phyloP scores from a whole-genome alignment of 2,113 vertebrate species.

The Fregata magnificens region DNA sequence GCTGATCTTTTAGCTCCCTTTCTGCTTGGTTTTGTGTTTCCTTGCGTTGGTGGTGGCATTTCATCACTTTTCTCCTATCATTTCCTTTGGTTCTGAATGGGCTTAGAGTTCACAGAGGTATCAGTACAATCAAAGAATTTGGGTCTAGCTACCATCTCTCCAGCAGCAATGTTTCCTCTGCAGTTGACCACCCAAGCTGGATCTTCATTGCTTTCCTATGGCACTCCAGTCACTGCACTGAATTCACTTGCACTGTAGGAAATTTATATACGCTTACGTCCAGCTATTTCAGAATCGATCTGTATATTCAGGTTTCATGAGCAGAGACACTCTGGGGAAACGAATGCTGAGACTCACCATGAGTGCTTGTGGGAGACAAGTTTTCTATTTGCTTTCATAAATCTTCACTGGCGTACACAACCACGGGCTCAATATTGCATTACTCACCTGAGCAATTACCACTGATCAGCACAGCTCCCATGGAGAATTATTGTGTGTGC shows the following conservation, averaged over 20 bases:
- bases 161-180: background rate
- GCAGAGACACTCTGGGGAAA: background rate
- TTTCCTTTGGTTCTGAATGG: background rate
- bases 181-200: background rate
- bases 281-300: background rate
- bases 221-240: background rate
- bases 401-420: background rate
- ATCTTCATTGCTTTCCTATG: background rate
- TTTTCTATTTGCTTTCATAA: background rate
- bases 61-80: background rate
- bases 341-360: background rate
- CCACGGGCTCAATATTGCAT: background rate
- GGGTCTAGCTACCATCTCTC: background rate
- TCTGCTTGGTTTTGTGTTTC: background rate
- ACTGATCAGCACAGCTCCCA: background rate
- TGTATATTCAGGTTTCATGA: background rate
- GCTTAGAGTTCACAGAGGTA: background rate
- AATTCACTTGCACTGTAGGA: background rate
- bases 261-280: background rate
- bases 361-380: background rate
- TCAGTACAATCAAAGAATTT: background rate
- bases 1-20: background rate
- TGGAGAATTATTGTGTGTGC: background rate
- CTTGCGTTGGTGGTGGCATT: background rate
- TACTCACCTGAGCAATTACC: background rate